phyloP scores from a whole-genome alignment of 2,888 invertebrate genomes.

The Eupithecia abbreviata region DNA sequence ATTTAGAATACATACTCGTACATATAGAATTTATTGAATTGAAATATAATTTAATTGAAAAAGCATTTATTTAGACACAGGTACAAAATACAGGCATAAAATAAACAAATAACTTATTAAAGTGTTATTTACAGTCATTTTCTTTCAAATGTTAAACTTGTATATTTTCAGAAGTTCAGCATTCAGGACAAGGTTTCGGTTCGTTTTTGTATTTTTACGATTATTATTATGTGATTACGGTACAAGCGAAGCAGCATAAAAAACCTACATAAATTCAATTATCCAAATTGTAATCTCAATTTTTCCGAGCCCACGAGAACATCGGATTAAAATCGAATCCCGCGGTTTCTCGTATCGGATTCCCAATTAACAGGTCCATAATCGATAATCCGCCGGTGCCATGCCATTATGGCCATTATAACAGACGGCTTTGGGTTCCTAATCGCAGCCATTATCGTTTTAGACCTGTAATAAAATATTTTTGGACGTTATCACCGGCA shows the following conservation, averaged over 20 bases:
- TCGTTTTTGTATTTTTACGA: neutral
- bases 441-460: conserved; percentile 36
- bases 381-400: conserved; percentile 31
- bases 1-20: too few relatives aligned
- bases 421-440: conserved; percentile 28
- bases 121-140: neutral
- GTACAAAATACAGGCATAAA: too few relatives aligned
- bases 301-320: conserved; percentile 10
- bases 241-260: neutral
- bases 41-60: too few relatives aligned
- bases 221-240: neutral
- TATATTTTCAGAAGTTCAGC: neutral
- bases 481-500: conserved; percentile 25
- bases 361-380: conserved; percentile 40
- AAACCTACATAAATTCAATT: conserved; percentile 6
- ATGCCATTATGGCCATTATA: conserved; percentile 22
- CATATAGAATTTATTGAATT: too few relatives aligned
- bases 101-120: neutral
- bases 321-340: conserved; percentile 28
- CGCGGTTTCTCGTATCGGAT: conserved; percentile 33
- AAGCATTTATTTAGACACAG: too few relatives aligned
- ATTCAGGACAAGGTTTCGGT: neutral
- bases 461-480: conserved; percentile 34
- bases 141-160: neutral
- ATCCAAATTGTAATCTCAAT: conserved; percentile 3